phyloP scores from a whole-genome alignment of 2,113 vertebrate species.

The Atractosteus spatula region DNA sequence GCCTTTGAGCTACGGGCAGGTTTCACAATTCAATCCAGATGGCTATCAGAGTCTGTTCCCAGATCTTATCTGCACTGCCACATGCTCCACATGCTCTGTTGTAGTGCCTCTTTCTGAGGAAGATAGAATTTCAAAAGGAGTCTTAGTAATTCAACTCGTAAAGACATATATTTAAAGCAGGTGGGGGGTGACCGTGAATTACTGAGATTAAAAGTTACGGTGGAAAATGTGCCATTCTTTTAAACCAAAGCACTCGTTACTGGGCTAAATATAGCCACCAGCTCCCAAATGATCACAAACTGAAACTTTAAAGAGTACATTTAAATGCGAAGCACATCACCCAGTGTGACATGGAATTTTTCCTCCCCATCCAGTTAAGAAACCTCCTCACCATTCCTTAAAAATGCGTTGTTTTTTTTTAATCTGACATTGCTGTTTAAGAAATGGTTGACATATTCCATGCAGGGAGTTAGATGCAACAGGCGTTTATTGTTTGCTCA shows the following conservation, averaged over 20 bases:
- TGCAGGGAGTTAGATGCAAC: too few species aligned
- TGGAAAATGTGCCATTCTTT: background rate
- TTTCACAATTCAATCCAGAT: constrained; percentile 75
- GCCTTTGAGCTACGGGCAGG: constrained; percentile 46
- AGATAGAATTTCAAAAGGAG: background rate
- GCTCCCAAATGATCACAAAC: constrained; percentile 15
- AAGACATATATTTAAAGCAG: background rate
- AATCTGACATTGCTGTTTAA: too few species aligned
- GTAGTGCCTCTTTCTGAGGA: background rate
- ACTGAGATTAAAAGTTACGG: background rate
- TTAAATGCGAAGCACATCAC: background rate
- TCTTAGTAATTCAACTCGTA: background rate
- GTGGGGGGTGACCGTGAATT: background rate
- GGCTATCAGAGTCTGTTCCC: constrained; percentile 73
- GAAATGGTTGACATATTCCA: too few species aligned
- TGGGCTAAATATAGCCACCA: constrained; percentile 16
- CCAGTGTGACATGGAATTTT: background rate
- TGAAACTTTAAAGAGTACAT: constrained; percentile 4
- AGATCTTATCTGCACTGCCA: constrained; percentile 54
- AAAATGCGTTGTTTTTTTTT: too few species aligned
- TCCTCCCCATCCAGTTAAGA: too few species aligned
- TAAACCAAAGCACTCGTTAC: constrained; percentile 12
- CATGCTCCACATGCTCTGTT: constrained; percentile 40
- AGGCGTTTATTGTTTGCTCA: too few species aligned
- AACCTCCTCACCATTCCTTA: too few species aligned